Conservation (phyloP, 1,140 invertebrate species). For the Bombus ignitus region DNA sequence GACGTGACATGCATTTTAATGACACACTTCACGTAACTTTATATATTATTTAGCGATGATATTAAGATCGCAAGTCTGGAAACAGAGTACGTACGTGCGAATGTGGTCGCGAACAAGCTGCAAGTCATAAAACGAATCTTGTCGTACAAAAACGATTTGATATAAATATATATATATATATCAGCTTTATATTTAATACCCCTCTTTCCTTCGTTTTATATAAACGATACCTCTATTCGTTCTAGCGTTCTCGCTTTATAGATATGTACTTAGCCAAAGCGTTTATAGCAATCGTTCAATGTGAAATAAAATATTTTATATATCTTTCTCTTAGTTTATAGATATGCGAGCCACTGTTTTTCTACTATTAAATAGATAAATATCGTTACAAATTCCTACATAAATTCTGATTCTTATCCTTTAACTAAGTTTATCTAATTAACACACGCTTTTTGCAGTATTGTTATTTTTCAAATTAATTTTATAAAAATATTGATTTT, state of each 20-base stretch:
- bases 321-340: constrained; percentile 33
- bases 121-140: constrained; percentile 49
- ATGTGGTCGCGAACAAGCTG: constrained; percentile 3
- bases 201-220: constrained; percentile 6
- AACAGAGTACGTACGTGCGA: background rate
- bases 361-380: constrained; percentile 1
- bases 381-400: constrained; percentile 13
- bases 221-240: background rate
- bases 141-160: constrained; percentile 33
- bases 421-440: constrained; percentile 17
- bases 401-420: constrained; percentile 26
- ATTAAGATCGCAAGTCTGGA: constrained; percentile 3
- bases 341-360: background rate
- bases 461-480: background rate
- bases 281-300: constrained; percentile 29
- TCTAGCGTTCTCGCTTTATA: constrained; percentile 19
- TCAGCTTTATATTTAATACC: constrained; percentile 53
- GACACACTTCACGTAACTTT: constrained; percentile 17
- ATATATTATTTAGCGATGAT: background rate
- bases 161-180: constrained; percentile 30
- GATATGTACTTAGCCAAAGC: constrained; percentile 32
- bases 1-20: background rate
- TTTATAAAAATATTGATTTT: background rate
- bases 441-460: background rate
- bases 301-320: constrained; percentile 49